These are phyloP conservation scores for Sericinus montela DNA, from an alignment of 2,888 invertebrate species.

Conservation along the genomic window DNA sequence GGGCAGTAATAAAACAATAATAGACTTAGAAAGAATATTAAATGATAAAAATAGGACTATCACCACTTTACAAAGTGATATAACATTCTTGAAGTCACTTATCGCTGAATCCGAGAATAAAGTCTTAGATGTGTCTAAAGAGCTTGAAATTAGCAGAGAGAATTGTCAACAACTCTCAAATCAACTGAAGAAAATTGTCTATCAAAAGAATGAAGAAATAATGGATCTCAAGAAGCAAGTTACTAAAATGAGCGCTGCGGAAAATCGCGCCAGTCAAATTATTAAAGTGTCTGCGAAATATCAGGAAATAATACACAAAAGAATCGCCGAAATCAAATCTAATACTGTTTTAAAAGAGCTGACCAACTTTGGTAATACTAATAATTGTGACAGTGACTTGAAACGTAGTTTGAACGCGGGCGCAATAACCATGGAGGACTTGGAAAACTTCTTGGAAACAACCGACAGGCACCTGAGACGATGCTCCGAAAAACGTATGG, in stretches of 20 bases:
- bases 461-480: constrained; percentile 61
- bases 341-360: constrained; percentile 64
- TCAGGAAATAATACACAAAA: constrained; percentile 64
- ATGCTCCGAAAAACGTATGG: constrained; percentile 57
- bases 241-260: constrained; percentile 57
- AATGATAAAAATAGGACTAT: constrained; percentile 65
- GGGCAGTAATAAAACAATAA: constrained; percentile 62
- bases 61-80: constrained; percentile 58
- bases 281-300: constrained; percentile 70
- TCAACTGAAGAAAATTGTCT: constrained; percentile 64
- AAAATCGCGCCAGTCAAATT: constrained; percentile 64
- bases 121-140: constrained; percentile 57
- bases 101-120: constrained; percentile 66
- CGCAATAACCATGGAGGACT: constrained; percentile 63
- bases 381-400: constrained; percentile 50
- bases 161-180: constrained; percentile 57
- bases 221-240: constrained; percentile 63
- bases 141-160: constrained; percentile 56
- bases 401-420: constrained; percentile 53
- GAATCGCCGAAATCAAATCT: constrained; percentile 66
- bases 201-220: constrained; percentile 68
- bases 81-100: constrained; percentile 55
- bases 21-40: constrained; percentile 65
- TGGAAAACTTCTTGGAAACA: constrained; percentile 69
- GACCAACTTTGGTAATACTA: constrained; percentile 59